A percentile compares a stretch with the other conserved stretches of the same genome.
These are phyloP conservation scores for Spermophilus dauricus DNA, from an alignment of 2,113 vertebrate genomes.

Conservation along the genomic window DNA sequence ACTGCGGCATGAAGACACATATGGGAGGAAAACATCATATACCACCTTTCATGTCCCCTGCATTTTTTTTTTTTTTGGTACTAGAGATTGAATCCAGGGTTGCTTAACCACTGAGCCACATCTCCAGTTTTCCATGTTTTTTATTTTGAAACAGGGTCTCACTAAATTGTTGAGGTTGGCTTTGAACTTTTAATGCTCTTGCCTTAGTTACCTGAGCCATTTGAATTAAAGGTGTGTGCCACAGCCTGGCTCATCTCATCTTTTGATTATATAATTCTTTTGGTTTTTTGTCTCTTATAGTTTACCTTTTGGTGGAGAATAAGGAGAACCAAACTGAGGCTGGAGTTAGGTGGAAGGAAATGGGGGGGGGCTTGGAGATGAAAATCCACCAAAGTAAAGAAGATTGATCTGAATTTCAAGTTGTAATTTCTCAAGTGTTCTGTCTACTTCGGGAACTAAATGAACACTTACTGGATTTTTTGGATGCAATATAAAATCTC, in stretches of 20 bases:
- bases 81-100: too few species aligned
- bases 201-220: too few species aligned
- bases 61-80: too few species aligned
- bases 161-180: too few species aligned
- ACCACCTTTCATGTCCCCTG: neutral
- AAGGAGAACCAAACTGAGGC: neutral
- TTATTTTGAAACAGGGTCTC: too few species aligned
- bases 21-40: neutral
- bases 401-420: neutral
- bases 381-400: neutral
- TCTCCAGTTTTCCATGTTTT: too few species aligned
- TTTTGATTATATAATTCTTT: neutral
- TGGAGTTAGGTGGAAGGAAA: neutral
- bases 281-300: neutral
- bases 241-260: too few species aligned
- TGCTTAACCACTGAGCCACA: too few species aligned
- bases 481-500: neutral
- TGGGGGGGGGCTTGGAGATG: neutral
- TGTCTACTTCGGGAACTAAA: neutral
- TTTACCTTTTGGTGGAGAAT: neutral
- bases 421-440: neutral
- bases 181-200: too few species aligned
- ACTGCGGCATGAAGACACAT: too few species aligned
- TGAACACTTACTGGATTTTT: neutral
- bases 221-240: too few species aligned